A percentile compares a stretch with the other conserved stretches of the same genome.
These are phyloP conservation scores for Guaruba guarouba DNA, from an alignment of 2,113 vertebrate species.

Conservation along the genomic window DNA sequence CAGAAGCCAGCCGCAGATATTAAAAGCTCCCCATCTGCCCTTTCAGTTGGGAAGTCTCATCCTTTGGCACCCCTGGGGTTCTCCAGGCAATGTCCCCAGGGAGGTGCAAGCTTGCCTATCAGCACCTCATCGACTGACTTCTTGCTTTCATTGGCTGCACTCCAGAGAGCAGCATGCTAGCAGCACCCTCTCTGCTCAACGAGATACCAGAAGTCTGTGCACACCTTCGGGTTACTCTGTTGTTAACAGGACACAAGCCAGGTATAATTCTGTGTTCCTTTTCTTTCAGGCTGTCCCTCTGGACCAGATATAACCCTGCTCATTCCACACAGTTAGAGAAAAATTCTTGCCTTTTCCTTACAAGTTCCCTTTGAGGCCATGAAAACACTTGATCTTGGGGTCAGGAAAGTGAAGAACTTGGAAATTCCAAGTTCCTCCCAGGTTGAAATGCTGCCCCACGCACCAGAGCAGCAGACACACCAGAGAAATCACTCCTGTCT, in stretches of 20 bases:
- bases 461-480: not conserved
- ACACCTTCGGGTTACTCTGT: not conserved
- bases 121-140: not conserved
- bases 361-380: not conserved
- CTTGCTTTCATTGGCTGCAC: not conserved
- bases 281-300: not conserved
- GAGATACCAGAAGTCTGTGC: not conserved
- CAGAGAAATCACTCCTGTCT: not conserved
- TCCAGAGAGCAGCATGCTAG: not conserved
- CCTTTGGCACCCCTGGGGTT: not conserved
- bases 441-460: not conserved
- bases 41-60: not conserved
- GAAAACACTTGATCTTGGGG: not conserved
- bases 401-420: not conserved
- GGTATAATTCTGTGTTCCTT: not conserved
- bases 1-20: not conserved
- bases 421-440: not conserved
- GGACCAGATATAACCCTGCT: not conserved
- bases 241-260: not conserved
- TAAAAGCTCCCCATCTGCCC: not conserved
- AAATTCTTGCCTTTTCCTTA: not conserved
- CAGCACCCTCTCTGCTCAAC: not conserved
- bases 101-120: not conserved
- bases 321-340: not conserved
- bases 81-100: not conserved